Percentiles rank a stretch among this genome's conserved stretches.
phyloP scores from a whole-genome alignment of 2,113 vertebrate species.

The Bubalus kerabau region DNA sequence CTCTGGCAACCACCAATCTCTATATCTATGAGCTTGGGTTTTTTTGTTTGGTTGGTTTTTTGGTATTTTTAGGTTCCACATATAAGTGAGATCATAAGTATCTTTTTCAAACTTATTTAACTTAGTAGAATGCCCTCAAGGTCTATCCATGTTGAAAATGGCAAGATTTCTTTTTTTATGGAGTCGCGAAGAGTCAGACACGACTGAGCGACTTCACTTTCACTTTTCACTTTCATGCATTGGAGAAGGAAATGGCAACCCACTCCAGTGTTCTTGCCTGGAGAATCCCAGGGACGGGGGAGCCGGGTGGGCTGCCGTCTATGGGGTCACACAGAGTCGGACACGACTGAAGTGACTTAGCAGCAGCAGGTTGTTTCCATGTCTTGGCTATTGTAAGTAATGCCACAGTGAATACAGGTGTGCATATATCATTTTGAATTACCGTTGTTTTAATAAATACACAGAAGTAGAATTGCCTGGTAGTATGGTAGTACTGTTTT shows the following conservation, averaged over 20 bases:
- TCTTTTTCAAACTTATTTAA: neutral
- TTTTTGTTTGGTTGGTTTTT: neutral
- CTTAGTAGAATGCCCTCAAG: neutral
- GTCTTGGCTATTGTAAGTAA: neutral
- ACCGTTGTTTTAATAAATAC: neutral
- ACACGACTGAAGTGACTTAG: too few relatives aligned
- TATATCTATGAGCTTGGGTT: neutral
- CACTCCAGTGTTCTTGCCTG: too few relatives aligned
- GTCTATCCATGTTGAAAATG: neutral
- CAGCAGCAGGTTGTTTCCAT: neutral
- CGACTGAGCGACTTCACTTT: too few relatives aligned
- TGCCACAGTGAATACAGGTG: neutral
- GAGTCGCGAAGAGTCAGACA: too few relatives aligned
- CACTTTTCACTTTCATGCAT: too few relatives aligned
- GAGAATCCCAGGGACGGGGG: too few relatives aligned
- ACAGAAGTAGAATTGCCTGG: neutral
- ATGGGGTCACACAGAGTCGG: too few relatives aligned
- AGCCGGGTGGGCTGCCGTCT: too few relatives aligned
- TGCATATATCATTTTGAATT: neutral
- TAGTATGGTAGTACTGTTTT: neutral
- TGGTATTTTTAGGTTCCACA: neutral
- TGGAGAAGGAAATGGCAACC: too few relatives aligned
- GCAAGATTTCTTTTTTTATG: neutral
- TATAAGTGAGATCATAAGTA: neutral
- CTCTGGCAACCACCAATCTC: neutral